These are phyloP conservation scores for Megaleporinus macrocephalus DNA, from an alignment of 2,113 vertebrate species.

Conservation along the genomic window DNA sequence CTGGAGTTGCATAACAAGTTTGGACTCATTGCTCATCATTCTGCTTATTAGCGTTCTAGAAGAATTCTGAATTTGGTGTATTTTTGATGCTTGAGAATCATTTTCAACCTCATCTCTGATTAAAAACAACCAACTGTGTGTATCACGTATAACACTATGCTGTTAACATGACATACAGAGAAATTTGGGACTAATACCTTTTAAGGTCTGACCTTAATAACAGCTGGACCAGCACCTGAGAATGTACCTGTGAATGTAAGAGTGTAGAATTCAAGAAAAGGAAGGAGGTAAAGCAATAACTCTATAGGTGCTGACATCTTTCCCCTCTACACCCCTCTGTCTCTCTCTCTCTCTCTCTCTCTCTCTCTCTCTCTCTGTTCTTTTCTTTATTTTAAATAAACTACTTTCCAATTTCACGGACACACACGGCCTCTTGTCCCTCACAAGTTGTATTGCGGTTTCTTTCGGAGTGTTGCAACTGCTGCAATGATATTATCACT, in stretches of 20 bases:
- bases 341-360: not conserved
- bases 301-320: not conserved
- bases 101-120: too few relatives aligned
- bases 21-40: too few relatives aligned
- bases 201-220: not conserved
- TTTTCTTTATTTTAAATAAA: not conserved
- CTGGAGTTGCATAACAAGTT: too few relatives aligned
- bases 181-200: too few relatives aligned
- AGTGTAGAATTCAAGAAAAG: too few relatives aligned
- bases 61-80: too few relatives aligned
- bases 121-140: too few relatives aligned
- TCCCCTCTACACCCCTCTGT: not conserved
- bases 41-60: too few relatives aligned
- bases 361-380: not conserved
- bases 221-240: not conserved
- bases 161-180: not conserved
- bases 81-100: too few relatives aligned
- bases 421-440: not conserved
- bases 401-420: not conserved
- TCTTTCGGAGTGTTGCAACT: conserved; percentile 74
- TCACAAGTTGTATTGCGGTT: conserved; percentile 57
- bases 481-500: conserved; percentile 63
- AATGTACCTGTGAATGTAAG: too few relatives aligned
- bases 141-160: too few relatives aligned
- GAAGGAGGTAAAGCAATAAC: not conserved